phyloP scores from a whole-genome alignment of 2,888 invertebrate species.

The Ferrisia virgata region DNA sequence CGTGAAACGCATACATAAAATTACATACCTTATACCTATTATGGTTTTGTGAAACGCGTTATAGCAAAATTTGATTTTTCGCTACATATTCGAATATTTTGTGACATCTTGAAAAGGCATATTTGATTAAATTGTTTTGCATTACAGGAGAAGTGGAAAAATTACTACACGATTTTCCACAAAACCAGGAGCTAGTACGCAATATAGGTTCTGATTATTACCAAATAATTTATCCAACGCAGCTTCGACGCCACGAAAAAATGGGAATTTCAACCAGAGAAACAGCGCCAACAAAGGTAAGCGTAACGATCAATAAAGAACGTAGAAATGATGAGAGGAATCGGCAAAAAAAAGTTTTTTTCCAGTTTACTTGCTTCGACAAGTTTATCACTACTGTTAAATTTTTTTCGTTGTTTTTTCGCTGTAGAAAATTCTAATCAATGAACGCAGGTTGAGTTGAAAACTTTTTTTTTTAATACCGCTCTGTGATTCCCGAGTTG shows the following conservation, averaged over 20 bases:
- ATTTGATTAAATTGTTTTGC: background rate
- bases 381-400: background rate
- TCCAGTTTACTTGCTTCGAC: conserved; percentile 1
- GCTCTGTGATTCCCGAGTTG: background rate
- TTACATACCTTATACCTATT: too few relatives aligned
- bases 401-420: background rate
- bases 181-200: conserved; percentile 87
- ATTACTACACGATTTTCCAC: conserved; percentile 82
- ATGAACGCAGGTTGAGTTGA: background rate
- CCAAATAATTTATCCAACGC: conserved; percentile 92
- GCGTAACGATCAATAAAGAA: conserved; percentile 50
- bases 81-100: background rate
- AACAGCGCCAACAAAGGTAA: conserved; percentile 82
- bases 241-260: conserved; percentile 90
- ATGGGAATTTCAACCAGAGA: conserved; percentile 93
- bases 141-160: conserved; percentile 83
- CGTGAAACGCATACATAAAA: background rate
- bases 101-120: background rate
- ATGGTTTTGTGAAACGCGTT: background rate
- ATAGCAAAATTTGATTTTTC: background rate
- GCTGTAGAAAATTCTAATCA: background rate
- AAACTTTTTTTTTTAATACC: background rate
- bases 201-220: conserved; percentile 89
- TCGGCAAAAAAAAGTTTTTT: conserved; percentile 1
- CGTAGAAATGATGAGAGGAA: conserved; percentile 13